Percentiles rank a stretch among this genome's conserved stretches.
Conservation (phyloP, 2,113 vertebrate species). For the Argyrosomus japonicus region DNA sequence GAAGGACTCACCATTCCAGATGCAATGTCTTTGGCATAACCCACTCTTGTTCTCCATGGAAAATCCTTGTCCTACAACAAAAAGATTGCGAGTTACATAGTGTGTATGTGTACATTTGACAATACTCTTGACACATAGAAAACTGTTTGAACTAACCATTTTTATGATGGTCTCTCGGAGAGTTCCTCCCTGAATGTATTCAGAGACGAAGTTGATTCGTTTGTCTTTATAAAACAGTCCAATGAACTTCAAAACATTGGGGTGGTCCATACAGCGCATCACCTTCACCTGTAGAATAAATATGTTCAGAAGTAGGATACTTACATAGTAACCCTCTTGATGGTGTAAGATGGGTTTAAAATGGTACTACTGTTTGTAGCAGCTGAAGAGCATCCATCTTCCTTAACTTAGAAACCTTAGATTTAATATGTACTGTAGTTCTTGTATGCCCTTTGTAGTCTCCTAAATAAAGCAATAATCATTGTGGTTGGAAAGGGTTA, state of each 20-base stretch:
- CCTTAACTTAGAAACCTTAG: not conserved
- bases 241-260: constrained; percentile 96
- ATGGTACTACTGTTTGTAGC: too few relatives aligned
- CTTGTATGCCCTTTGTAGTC: not conserved
- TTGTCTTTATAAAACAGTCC: constrained; percentile 98
- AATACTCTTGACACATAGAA: not conserved
- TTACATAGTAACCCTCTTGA: not conserved
- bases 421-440: not conserved
- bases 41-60: constrained; percentile 92
- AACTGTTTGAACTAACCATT: constrained; percentile 84
- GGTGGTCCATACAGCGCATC: constrained; percentile 97
- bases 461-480: not conserved
- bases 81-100: not conserved
- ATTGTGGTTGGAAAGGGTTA: not conserved
- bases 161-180: constrained; percentile 90
- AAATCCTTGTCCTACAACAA: constrained; percentile 88
- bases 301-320: not conserved
- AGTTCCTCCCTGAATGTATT: constrained; percentile 96
- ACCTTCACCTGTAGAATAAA: constrained; percentile 91
- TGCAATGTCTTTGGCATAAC: constrained; percentile 95
- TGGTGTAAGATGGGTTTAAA: not conserved
- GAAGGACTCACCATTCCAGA: constrained; percentile 90
- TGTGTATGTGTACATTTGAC: not conserved
- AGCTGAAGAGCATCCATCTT: not conserved
- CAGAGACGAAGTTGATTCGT: constrained; percentile 94